phyloP scores from a whole-genome alignment of 2,113 vertebrate genomes.

The Salvator merianae region DNA sequence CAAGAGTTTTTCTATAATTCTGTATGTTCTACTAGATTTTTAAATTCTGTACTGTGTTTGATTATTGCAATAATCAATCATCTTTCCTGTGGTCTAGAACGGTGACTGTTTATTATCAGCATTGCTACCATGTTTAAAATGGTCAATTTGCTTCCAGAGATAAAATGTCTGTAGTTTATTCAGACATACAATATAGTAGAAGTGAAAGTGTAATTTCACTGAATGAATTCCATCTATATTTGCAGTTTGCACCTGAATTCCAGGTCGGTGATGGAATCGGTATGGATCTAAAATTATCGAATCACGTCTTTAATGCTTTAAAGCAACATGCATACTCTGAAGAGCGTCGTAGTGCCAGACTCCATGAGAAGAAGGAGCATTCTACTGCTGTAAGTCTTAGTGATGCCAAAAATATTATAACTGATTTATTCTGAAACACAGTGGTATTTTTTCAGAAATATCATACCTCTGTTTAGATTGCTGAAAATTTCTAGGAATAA shows the following conservation, averaged over 20 bases:
- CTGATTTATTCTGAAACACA: not conserved
- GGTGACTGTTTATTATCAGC: not conserved
- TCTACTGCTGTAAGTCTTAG: slow-evolving; percentile 88
- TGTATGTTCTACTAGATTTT: not conserved
- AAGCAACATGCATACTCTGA: slow-evolving; percentile 94
- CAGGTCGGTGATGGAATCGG: slow-evolving; percentile 94
- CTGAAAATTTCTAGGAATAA: not conserved
- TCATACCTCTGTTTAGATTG: not conserved
- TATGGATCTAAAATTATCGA: slow-evolving; percentile 97
- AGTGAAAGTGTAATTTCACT: slow-evolving; percentile 16
- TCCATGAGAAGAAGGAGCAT: slow-evolving; percentile 98
- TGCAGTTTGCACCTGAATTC: slow-evolving; percentile 92
- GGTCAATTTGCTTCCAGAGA: not conserved
- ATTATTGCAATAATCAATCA: not conserved
- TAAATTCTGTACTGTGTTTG: not conserved
- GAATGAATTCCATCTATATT: not conserved
- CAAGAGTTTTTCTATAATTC: not conserved
- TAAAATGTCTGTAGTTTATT: no score
- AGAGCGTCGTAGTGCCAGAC: slow-evolving; percentile 88
- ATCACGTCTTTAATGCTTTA: slow-evolving; percentile 95
- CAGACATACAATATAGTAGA: not conserved
- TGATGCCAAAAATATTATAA: not conserved
- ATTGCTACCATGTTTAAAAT: not conserved
- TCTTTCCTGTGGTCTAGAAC: not conserved
- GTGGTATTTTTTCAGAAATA: not conserved